phyloP scores from a whole-genome alignment of 2,113 vertebrate species.

The Ophiodon elongatus region DNA sequence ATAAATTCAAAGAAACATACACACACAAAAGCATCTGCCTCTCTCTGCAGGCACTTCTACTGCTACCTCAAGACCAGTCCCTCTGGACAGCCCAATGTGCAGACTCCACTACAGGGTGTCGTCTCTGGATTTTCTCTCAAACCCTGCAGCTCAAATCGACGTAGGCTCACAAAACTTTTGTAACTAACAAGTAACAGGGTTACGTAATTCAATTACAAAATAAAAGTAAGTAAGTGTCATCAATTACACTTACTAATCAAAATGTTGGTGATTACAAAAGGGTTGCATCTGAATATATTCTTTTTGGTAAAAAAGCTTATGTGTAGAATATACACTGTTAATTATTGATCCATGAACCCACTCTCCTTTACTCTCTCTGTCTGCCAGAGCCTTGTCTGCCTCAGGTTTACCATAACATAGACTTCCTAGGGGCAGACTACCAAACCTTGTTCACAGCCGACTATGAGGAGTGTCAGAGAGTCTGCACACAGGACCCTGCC shows the following conservation, averaged over 20 bases:
- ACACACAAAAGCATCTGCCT: background rate
- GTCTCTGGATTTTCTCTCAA: slow-evolving; percentile 79
- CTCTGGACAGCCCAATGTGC: slow-evolving; percentile 24
- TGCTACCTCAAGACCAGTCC: slow-evolving; percentile 74
- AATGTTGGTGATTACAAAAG: background rate
- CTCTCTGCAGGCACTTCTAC: slow-evolving; percentile 58
- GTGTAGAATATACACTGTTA: background rate
- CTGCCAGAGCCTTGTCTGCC: slow-evolving; percentile 51
- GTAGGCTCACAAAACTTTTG: slow-evolving; percentile 11
- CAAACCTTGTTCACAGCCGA: slow-evolving; percentile 47
- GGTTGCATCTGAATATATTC: no score
- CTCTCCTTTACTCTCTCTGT: background rate
- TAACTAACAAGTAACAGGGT: background rate
- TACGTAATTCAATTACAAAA: background rate
- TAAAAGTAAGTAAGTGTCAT: background rate
- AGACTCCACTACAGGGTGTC: slow-evolving; percentile 29
- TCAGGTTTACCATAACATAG: slow-evolving; percentile 56
- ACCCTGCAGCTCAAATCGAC: background rate
- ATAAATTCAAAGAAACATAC: no score
- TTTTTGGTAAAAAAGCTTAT: background rate
- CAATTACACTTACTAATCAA: background rate
- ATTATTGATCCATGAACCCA: background rate
- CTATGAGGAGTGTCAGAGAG: slow-evolving; percentile 71
- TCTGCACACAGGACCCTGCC: slow-evolving; percentile 70
- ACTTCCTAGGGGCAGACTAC: slow-evolving; percentile 72